phyloP scores from a whole-genome alignment of 1,140 invertebrate species.

The Homarus americanus region DNA sequence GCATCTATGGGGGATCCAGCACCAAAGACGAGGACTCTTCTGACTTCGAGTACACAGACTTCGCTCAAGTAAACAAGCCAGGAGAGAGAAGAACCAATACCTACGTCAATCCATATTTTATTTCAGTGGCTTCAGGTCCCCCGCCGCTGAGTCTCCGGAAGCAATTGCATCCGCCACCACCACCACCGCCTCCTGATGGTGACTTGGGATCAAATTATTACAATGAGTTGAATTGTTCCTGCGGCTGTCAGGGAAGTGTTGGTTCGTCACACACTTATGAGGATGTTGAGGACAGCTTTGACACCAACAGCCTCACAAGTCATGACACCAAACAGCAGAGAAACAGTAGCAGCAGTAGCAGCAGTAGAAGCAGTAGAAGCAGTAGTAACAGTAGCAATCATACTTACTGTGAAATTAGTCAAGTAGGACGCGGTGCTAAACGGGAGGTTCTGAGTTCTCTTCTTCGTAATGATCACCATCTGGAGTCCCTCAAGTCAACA shows the following conservation, averaged over 20 bases:
- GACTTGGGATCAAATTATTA: conserved; percentile 39
- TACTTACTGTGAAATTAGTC: conserved; percentile 58
- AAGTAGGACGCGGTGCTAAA: conserved; percentile 50
- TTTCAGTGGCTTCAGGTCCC: no score
- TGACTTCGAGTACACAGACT: conserved; percentile 62
- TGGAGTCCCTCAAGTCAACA: conserved; percentile 51
- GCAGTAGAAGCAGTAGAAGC: not conserved
- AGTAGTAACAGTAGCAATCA: conserved; percentile 36
- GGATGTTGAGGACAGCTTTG: conserved; percentile 33
- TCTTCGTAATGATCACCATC: conserved; percentile 41
- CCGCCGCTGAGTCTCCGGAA: not conserved
- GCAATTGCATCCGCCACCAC: not conserved
- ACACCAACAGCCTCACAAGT: not conserved
- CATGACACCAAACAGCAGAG: not conserved
- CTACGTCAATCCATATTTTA: conserved; percentile 6
- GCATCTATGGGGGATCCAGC: conserved; percentile 13
- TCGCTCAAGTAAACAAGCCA: not conserved
- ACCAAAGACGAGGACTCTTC: conserved; percentile 60
- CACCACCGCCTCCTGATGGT: not conserved
- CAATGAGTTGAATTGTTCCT: conserved; percentile 57
- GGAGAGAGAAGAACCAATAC: not conserved
- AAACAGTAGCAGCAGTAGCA: not conserved
- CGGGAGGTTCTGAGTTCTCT: conserved; percentile 53
- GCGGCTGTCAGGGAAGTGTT: conserved; percentile 6
- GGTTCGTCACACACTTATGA: conserved; percentile 49